Evolutionary conservation across 2,113 vertebrate genomes (phyloP), one percentile per base, ranked within the genome.

Genomic region (Maccullochella peelii): DNA sequence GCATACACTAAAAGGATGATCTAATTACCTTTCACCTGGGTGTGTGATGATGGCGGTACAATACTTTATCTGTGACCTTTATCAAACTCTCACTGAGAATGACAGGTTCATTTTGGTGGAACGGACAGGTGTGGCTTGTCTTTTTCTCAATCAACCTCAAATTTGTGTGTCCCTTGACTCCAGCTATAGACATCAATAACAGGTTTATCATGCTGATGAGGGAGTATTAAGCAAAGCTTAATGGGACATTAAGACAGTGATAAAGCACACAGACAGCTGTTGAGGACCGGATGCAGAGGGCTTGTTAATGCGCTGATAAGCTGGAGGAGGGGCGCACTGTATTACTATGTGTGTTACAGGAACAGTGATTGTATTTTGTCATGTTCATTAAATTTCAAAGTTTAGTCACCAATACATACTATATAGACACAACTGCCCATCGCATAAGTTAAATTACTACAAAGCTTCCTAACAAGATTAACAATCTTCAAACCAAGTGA

Each of bases 151-250:
- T 85, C 72, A 59, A 77, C 86, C 84, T 89, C 83, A 77, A 75
- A 92, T 90, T 54, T 91, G 79, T 76, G 52, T 61, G 81, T 90
- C 86, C 82, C 91, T 82, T 74, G 77, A 82, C 86, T 91, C 69
- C 42, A 23, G 77, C 80, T 72, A 77, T 78, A 79, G 63, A 72
- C 85, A 92, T 85, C 92, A 91, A 83, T 90, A 92, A 91, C 86
- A 85, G 77, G 86, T 91, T 91, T 82, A 92, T 93, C 86, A 88
- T 84, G 87, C 83, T 90, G 91, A 94, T 87, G 91, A 88, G 84
- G 89, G 80, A 85, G 84, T 80, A 90, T 93, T 90, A 91, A 83
- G 79, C 85, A 80, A 78, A 89, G 86, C 85, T 82, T 93, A 93
- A 92, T 91, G 84, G 88, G 85, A 87, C 83, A 79, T 88, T 82